Conservation (phyloP, 2,888 invertebrate species). For the Drosophila meridiana region DNA sequence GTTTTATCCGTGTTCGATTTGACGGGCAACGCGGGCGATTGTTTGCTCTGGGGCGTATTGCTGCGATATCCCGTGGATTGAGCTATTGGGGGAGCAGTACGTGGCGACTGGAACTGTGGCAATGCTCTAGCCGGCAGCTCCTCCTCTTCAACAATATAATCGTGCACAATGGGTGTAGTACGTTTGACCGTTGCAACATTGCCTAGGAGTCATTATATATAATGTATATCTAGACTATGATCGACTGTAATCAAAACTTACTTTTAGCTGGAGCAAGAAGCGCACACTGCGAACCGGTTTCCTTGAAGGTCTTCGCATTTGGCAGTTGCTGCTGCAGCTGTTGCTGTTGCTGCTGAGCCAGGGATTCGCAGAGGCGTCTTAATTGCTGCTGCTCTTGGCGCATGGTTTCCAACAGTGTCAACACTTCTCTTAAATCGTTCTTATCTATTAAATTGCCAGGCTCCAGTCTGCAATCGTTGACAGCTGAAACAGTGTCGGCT, state of each 20-base stretch:
- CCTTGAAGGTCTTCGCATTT: constrained; percentile 35
- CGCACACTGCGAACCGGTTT: constrained; percentile 60
- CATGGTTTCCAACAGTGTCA: constrained; percentile 61
- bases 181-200: constrained; percentile 42
- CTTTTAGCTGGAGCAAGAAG: constrained; percentile 41
- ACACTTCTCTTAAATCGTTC: constrained; percentile 68
- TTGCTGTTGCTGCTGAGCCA: constrained; percentile 44
- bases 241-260: constrained; percentile 13
- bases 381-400: constrained; percentile 78
- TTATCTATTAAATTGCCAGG: constrained; percentile 64
- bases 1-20: constrained; percentile 81
- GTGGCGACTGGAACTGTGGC: constrained; percentile 61
- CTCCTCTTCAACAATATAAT: constrained; percentile 67
- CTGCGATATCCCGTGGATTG: constrained; percentile 78
- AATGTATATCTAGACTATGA: not conserved
- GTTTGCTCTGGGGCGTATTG: constrained; percentile 64
- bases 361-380: constrained; percentile 55
- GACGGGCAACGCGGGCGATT: constrained; percentile 44
- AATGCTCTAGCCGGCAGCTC: constrained; percentile 31
- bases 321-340: constrained; percentile 14
- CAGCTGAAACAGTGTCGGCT: constrained; percentile 4
- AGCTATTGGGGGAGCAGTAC: constrained; percentile 62
- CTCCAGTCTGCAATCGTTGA: constrained; percentile 29
- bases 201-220: constrained; percentile 19
- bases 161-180: constrained; percentile 53